A percentile compares a stretch with the other conserved stretches of the same genome.
Conservation (phyloP, 2,113 vertebrate species). For the Cervus canadensis region DNA sequence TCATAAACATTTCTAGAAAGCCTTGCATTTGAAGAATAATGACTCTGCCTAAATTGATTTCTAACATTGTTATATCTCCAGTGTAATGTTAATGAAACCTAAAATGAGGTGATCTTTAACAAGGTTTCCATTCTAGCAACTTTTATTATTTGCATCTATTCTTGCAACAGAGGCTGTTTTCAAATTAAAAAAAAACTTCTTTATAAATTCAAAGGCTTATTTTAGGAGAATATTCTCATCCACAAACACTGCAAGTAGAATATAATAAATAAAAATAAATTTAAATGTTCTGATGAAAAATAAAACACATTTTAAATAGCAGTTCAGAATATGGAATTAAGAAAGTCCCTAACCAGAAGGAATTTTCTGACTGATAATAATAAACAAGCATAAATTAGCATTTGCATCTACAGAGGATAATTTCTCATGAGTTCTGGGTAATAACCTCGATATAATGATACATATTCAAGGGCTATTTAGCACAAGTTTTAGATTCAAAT, state of each 20-base stretch:
- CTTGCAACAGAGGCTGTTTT: not conserved
- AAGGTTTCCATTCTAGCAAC: constrained; percentile 7
- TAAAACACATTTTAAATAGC: not conserved
- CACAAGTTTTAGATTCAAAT: not conserved
- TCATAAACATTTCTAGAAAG: constrained; percentile 7
- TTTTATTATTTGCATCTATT: constrained; percentile 3
- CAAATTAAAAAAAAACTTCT: not conserved
- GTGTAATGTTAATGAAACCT: constrained; percentile 8
- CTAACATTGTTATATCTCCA: not conserved
- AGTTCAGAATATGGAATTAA: not conserved
- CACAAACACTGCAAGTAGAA: not conserved
- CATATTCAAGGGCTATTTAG: not conserved
- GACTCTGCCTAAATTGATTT: not conserved
- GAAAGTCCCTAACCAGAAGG: not conserved
- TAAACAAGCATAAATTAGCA: not conserved
- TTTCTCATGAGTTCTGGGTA: not conserved
- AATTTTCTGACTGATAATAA: not conserved
- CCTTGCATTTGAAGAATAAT: constrained; percentile 27
- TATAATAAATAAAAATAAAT: not conserved
- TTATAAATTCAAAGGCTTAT: not conserved
- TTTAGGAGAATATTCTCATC: not conserved
- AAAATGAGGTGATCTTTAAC: constrained; percentile 35
- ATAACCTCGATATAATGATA: not conserved
- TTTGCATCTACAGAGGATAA: not conserved
- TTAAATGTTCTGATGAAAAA: not conserved